Base-by-base conservation (phyloP, 2,113 vertebrate genomes). In the Hymenochirus boettgeri region DNA sequence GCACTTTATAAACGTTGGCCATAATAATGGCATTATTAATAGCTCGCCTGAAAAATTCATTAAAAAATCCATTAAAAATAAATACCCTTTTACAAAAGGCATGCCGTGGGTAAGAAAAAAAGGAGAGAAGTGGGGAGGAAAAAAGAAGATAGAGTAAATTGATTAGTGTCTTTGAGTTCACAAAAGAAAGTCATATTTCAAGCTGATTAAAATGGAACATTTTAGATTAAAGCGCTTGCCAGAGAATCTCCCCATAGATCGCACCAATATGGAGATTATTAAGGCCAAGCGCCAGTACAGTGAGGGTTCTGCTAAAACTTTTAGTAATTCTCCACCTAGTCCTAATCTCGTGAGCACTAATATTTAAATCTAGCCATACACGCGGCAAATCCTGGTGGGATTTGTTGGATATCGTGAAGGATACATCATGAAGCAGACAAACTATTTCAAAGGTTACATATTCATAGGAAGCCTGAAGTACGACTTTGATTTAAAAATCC, bases 11-110 rank as follows among this genome's bases (percentile, higher is more conserved):
- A 90, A 80, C 90, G 91, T 89, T 93, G 88, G 89, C 90, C 92
- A 93, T 94, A 96, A 97, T 97, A 98, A 99, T 97, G 94, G 92
- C 93, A 96, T 98, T 99, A 98, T 98, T 98, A 97, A 98, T 98
- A 97, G 96, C 90, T 88, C 90, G 92, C 91, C 96, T 98, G 96
- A 97, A 96, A 97, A 99, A 97, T 96, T 98, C 96, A 98, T 98
- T 98, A 98, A 99, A 99, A 99, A 97, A 97, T 98, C 94, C 93
- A 98, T 99, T 98, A 98, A 99, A 99, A 99, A 99, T 97, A 97
- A 99, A 98, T 97, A 96, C 95, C 92, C 91, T 98, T 97, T 98
- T 97, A 97, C 94, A 97, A 97, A 96, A 98, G 94, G 96, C 93
- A 97, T 92, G 93, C 95, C 94, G 91, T 93, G 88, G 89, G 91